These are phyloP conservation scores for Vespertilio murinus DNA, from an alignment of 2,797 vertebrate genomes.

Conservation along the genomic window DNA sequence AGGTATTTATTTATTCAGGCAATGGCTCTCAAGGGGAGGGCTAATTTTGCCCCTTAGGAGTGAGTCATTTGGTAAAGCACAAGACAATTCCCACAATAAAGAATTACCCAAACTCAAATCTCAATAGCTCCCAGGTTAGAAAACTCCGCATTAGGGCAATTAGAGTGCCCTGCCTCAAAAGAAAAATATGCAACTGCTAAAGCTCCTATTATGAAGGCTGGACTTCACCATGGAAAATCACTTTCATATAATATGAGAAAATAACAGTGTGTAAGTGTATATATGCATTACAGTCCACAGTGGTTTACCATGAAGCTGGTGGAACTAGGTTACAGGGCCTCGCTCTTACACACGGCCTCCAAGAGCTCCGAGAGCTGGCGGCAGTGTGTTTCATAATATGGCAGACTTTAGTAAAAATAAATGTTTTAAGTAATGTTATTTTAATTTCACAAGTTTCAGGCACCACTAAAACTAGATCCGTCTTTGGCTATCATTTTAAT, in stretches of 20 bases:
- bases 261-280: background rate
- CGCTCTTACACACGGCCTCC: background rate
- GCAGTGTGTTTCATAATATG: background rate
- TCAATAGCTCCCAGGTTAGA: background rate
- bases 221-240: background rate
- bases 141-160: background rate
- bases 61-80: background rate
- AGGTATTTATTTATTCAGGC: background rate
- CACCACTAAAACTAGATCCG: background rate
- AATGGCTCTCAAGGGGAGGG: background rate
- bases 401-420: background rate
- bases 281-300: background rate
- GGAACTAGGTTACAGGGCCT: background rate
- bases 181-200: background rate
- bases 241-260: background rate
- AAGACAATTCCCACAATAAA: background rate
- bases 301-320: background rate
- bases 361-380: background rate
- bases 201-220: background rate
- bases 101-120: background rate
- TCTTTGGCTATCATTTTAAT: conserved; percentile 2
- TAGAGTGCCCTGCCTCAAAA: background rate
- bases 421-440: background rate
- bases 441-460: conserved; percentile 24
- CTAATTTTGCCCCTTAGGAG: background rate